A percentile compares a stretch with the other conserved stretches of the same genome.
phyloP scores from a whole-genome alignment of 2,797 vertebrate genomes.

The Mycteria americana region DNA sequence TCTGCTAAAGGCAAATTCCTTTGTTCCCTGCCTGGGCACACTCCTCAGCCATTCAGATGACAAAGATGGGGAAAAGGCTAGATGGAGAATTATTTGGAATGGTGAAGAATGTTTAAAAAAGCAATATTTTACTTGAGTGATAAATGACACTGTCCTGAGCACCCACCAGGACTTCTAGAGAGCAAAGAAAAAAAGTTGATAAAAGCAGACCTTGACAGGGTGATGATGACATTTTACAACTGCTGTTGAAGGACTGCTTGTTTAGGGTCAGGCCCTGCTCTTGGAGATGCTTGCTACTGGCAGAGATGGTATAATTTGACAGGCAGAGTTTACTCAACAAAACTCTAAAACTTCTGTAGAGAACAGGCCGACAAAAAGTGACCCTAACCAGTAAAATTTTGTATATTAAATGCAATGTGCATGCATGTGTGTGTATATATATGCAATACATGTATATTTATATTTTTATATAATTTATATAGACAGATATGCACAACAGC shows the following conservation, averaged over 20 bases:
- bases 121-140: background rate
- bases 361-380: background rate
- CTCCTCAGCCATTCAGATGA: background rate
- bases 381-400: background rate
- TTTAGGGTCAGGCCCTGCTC: background rate
- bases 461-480: background rate
- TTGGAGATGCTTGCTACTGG: background rate
- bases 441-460: background rate
- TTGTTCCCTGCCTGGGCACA: background rate
- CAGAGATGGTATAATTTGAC: background rate
- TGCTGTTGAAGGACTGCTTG: background rate
- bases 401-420: background rate
- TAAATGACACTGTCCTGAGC: background rate
- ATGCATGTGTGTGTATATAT: too few species aligned
- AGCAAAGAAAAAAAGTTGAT: background rate
- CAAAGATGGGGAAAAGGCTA: background rate
- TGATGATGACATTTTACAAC: background rate
- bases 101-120: background rate
- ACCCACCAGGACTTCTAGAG: background rate
- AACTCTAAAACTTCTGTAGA: background rate
- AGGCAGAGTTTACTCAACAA: background rate
- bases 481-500: background rate
- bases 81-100: background rate
- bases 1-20: constrained; percentile 33
- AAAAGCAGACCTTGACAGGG: constrained; percentile 4